Evolutionary conservation across 2,797 vertebrate genomes (phyloP).

Genomic region (Brachyrhaphis roseni): DNA sequence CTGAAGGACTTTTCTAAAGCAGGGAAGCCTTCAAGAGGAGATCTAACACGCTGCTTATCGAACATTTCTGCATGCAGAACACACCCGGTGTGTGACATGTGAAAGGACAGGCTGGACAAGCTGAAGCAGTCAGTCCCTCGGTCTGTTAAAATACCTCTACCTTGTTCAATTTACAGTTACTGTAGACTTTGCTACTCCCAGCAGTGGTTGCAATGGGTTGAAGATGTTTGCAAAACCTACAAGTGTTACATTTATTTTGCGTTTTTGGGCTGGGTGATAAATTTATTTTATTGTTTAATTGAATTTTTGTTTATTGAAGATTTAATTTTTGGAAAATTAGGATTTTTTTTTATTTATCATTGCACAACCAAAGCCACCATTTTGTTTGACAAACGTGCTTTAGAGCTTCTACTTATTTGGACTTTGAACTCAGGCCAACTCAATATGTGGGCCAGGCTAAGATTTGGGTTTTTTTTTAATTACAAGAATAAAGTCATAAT

Average conservation of each 20-base stretch:
- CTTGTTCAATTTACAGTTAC: not conserved
- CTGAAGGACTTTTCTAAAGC: conserved; percentile 35
- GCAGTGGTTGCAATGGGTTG: not conserved
- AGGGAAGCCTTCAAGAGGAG: not conserved
- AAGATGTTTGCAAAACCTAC: conserved; percentile 6
- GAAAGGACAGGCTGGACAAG: not conserved
- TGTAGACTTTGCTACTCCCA: not conserved
- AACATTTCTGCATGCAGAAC: conserved; percentile 14
- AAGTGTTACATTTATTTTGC: not conserved
- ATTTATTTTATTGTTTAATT: too few relatives aligned
- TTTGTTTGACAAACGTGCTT: too few relatives aligned
- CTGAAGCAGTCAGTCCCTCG: not conserved
- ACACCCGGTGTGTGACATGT: not conserved
- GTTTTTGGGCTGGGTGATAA: not conserved
- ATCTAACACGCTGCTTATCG: conserved; percentile 13
- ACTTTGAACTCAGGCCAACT: too few relatives aligned
- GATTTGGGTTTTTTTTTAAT: too few relatives aligned
- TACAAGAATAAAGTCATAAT: too few relatives aligned
- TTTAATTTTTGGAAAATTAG: too few relatives aligned
- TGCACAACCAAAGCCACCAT: too few relatives aligned
- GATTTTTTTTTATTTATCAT: too few relatives aligned
- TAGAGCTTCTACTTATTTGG: too few relatives aligned
- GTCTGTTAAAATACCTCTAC: not conserved
- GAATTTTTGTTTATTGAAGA: too few relatives aligned
- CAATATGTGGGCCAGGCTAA: too few relatives aligned